Evolutionary conservation across 2,113 vertebrate species (phyloP).

Genomic region (Tetrax tetrax): DNA sequence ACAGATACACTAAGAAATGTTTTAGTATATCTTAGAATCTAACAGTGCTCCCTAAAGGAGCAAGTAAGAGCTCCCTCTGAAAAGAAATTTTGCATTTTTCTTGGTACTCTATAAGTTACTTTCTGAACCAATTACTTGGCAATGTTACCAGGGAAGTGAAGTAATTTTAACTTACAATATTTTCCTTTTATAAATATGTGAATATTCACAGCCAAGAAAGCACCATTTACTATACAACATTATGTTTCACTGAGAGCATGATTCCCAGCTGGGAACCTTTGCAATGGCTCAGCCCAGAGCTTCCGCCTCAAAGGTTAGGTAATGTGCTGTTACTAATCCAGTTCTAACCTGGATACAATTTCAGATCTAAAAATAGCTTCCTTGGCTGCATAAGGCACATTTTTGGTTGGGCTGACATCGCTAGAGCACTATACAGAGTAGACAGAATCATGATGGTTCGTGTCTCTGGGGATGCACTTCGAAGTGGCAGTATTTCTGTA

Average conservation of each 20-base stretch:
- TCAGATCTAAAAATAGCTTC: slow-evolving; percentile 51
- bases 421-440: not conserved
- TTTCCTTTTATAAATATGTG: not conserved
- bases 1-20: not conserved
- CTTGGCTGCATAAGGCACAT: not conserved
- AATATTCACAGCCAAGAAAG: not conserved
- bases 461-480: not conserved
- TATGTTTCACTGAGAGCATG: not conserved
- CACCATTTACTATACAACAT: not conserved
- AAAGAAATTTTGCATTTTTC: not conserved
- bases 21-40: not conserved
- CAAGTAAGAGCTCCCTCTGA: not conserved
- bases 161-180: not conserved
- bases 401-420: not conserved
- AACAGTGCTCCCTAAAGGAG: not conserved
- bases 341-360: slow-evolving; percentile 46
- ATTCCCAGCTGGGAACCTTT: slow-evolving; percentile 34
- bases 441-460: not conserved
- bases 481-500: not conserved
- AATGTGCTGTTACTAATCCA: slow-evolving; percentile 57
- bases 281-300: slow-evolving; percentile 3
- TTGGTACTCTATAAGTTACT: not conserved
- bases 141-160: not conserved
- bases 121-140: not conserved
- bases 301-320: slow-evolving; percentile 21